These are phyloP conservation scores for Nestor notabilis DNA, from an alignment of 2,113 vertebrate species.

Conservation along the genomic window DNA sequence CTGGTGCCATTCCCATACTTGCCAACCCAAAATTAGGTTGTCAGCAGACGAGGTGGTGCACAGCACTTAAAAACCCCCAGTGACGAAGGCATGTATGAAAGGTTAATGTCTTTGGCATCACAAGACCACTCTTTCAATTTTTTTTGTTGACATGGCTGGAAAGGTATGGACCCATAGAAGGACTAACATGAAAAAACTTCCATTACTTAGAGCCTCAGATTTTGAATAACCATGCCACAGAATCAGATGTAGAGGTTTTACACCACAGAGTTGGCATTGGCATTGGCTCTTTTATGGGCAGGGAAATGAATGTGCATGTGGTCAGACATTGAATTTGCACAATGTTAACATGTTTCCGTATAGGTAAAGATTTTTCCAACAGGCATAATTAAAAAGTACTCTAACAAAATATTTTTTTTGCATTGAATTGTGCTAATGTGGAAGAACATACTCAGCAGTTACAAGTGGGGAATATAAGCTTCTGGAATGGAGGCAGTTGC, in stretches of 20 bases:
- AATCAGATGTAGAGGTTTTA: background rate
- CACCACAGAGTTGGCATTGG: background rate
- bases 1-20: background rate
- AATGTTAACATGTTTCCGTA: background rate
- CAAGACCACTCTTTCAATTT: background rate
- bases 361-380: background rate
- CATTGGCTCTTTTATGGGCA: background rate
- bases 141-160: background rate
- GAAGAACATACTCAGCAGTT: background rate
- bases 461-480: background rate
- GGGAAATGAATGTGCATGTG: background rate
- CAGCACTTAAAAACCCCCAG: background rate
- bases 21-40: background rate
- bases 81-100: background rate
- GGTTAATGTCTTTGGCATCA: background rate
- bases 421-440: background rate
- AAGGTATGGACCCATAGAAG: rapidly evolving
- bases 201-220: background rate
- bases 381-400: background rate
- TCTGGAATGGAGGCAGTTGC: background rate
- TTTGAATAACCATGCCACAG: background rate
- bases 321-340: background rate
- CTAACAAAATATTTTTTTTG: background rate
- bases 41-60: background rate
- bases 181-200: background rate